These are phyloP conservation scores for Onychostruthus taczanowskii DNA, from an alignment of 2,113 vertebrate genomes.

Conservation along the genomic window DNA sequence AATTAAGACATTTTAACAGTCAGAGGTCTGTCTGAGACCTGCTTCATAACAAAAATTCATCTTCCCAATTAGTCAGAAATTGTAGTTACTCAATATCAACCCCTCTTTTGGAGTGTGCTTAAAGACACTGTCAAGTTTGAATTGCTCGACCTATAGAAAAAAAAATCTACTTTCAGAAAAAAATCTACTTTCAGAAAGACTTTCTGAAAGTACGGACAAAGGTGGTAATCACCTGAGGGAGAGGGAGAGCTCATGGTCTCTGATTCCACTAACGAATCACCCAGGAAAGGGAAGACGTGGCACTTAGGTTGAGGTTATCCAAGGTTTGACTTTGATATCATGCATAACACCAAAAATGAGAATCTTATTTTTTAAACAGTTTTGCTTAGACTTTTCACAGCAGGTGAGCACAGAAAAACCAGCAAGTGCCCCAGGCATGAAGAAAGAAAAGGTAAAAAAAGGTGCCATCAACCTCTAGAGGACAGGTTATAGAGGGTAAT, in stretches of 20 bases:
- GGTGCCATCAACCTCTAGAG: background rate
- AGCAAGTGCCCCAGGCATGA: background rate
- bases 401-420: background rate
- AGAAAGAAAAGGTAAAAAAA: background rate
- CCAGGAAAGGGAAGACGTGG: background rate
- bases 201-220: background rate
- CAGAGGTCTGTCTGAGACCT: slow-evolving; percentile 4
- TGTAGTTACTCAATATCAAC: slow-evolving; percentile 41
- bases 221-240: background rate
- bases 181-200: background rate
- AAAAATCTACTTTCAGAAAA: slow-evolving; percentile 13
- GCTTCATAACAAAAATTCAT: slow-evolving; percentile 51
- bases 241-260: background rate
- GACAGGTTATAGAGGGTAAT: background rate
- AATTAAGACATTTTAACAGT: slow-evolving; percentile 55
- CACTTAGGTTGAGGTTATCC: background rate
- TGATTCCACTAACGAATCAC: slow-evolving; percentile 29
- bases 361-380: background rate
- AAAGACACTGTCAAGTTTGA: slow-evolving; percentile 31
- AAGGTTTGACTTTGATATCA: slow-evolving; percentile 2
- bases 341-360: background rate
- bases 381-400: background rate
- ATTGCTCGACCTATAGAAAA: slow-evolving; percentile 29
- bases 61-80: slow-evolving; percentile 46
- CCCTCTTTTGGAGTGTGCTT: slow-evolving; percentile 26